phyloP scores from a whole-genome alignment of 1,140 invertebrate species.

The Heliothis subflexa region DNA sequence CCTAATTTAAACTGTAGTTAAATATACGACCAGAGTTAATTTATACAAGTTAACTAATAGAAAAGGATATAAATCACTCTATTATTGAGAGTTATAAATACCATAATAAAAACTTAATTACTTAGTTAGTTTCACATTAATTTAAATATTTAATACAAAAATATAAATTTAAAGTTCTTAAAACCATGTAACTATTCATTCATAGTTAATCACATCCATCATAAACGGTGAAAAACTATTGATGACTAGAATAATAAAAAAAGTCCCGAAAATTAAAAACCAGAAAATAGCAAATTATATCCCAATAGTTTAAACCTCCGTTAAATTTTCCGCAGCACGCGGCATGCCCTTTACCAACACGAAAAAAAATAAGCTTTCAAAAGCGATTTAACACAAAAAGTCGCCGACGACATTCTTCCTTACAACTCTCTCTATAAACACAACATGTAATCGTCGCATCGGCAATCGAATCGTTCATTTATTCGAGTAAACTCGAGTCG shows the following conservation, averaged over 20 bases:
- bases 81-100: too few species aligned
- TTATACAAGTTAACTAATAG: not conserved
- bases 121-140: too few species aligned
- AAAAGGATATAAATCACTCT: too few species aligned
- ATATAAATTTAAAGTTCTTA: too few species aligned
- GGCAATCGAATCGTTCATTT: constrained; percentile 75
- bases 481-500: constrained; percentile 77
- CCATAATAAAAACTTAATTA: too few species aligned
- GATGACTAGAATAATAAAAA: too few species aligned
- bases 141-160: too few species aligned
- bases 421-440: constrained; percentile 76
- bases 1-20: constrained; percentile 18
- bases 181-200: too few species aligned
- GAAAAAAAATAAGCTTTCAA: constrained; percentile 68
- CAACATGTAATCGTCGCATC: constrained; percentile 52
- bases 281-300: not conserved
- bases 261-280: too few species aligned
- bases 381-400: constrained; percentile 69
- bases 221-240: too few species aligned
- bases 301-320: constrained; percentile 33
- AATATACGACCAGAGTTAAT: constrained; percentile 15
- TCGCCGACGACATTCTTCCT: constrained; percentile 74
- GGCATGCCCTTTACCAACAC: constrained; percentile 53
- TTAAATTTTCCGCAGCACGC: constrained; percentile 35
- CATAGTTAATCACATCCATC: too few species aligned